Conservation (phyloP, 2,113 vertebrate species). For the Ctenomys sociabilis region DNA sequence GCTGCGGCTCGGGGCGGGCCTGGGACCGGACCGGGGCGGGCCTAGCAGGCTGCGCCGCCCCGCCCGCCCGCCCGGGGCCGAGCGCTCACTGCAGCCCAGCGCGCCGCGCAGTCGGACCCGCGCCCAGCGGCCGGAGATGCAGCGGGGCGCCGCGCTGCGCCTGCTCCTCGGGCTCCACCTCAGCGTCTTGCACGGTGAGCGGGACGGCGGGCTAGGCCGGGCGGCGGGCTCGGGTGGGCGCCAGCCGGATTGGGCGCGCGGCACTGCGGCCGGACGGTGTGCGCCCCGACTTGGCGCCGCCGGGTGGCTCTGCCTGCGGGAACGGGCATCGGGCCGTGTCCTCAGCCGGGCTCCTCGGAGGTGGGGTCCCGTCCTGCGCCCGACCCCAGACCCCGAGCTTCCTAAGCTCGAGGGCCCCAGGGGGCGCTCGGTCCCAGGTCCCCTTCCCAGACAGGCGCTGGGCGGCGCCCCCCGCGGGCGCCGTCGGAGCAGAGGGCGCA, state of each 20-base stretch:
- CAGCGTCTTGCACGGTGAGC: constrained; percentile 54
- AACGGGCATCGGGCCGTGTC: not conserved
- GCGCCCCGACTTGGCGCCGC: not conserved
- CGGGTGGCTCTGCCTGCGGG: not conserved
- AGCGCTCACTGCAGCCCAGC: not conserved
- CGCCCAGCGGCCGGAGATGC: constrained; percentile 77
- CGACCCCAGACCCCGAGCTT: not conserved
- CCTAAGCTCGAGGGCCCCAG: not conserved
- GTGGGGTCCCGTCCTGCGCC: not conserved
- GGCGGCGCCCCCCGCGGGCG: not conserved
- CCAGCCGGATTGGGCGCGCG: not conserved
- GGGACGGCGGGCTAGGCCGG: not conserved
- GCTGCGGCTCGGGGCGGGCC: not conserved
- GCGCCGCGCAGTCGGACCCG: not conserved
- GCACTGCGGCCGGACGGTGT: not conserved
- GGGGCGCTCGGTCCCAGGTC: constrained; percentile 5
- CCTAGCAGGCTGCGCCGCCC: not conserved
- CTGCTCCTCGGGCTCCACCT: constrained; percentile 73
- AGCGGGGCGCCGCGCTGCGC: constrained; percentile 33
- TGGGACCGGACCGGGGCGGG: not conserved
- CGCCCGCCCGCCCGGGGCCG: not conserved
- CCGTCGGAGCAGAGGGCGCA: not conserved
- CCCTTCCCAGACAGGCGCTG: not conserved
- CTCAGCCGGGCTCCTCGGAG: not conserved
- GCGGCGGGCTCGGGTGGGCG: not conserved